These are phyloP conservation scores for Zoanthus solanderi DNA, from an alignment of 92 coral and sea anemone species.

Conservation along the genomic window DNA sequence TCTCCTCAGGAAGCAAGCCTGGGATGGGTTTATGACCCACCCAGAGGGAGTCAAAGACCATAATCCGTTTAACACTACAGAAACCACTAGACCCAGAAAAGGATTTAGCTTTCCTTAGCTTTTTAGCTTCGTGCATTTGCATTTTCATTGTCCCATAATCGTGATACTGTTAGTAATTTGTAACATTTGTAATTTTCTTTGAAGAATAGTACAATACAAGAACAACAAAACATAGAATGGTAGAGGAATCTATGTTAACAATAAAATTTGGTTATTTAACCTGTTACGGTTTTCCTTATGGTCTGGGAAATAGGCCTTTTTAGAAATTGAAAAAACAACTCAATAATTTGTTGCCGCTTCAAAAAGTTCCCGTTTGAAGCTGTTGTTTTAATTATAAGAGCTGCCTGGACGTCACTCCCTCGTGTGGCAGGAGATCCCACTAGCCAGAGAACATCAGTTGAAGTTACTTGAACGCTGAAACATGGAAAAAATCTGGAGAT, in stretches of 20 bases:
- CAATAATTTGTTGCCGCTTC: background rate
- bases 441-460: slow-evolving; percentile 6
- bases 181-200: too few relatives aligned
- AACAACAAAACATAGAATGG: background rate
- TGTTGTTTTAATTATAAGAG: background rate
- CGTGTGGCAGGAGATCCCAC: slow-evolving; percentile 2
- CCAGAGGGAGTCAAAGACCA: too few relatives aligned
- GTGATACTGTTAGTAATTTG: too few relatives aligned
- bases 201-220: background rate
- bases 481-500: background rate
- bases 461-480: background rate
- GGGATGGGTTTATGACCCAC: too few relatives aligned
- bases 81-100: too few relatives aligned
- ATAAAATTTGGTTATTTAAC: background rate
- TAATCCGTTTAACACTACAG: too few relatives aligned
- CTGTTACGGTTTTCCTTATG: slow-evolving; percentile 25
- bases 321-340: background rate
- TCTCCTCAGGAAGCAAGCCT: too few relatives aligned
- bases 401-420: slow-evolving; percentile 25
- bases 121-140: too few relatives aligned
- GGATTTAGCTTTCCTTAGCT: too few relatives aligned
- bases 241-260: background rate
- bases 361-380: background rate
- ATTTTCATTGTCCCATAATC: too few relatives aligned
- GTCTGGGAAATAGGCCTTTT: background rate